Base-by-base conservation (phyloP, 2,797 vertebrate genomes). In the Glossophaga mutica region DNA sequence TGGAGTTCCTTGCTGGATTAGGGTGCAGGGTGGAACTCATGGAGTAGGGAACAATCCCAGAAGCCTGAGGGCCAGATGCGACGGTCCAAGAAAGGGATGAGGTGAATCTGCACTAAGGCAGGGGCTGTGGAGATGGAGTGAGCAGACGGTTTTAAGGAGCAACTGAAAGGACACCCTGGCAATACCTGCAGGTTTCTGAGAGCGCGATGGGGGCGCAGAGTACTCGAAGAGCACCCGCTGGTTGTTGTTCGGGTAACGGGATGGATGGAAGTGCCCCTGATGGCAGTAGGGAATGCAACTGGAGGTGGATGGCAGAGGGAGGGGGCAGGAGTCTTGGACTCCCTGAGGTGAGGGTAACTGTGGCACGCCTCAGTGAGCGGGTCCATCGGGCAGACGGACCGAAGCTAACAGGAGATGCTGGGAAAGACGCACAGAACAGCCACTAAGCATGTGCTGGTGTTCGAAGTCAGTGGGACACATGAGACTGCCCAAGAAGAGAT, bases 261-360 rank as follows among this genome's bases (percentile, higher is more conserved):
- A 5, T 29, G 0, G 4, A 14, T 5, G 18, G 2, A n/a, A 14
- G 9, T 50, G 19, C 16, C 39, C 48, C 34, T 8, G 39, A 74
- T 5, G 37, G 1, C 9, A 68, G 1, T 0, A 44, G 85, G 24
- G 6, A 74, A 55, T 4, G 19, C 5, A 52, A 1, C 2, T 39
- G 59, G 57, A 79, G 9, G 37, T 4, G 2, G 3, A 29, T 34
- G 32, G 76, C 29, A 65, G 32, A 19, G 0, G 15, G 21, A 32
- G 6, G 14, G 18, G 5, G 2, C 11, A 22, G 55, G 19, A 9
- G 26, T 26, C 18, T 46, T 34, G 37, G 16, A 50, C 67, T 44
- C 1, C 3, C 14, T 1, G 15, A 32, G 9, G 24, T 15, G 1
- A 15, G 46, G 8, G n/a, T 6, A 32, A 55, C 21, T 5, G 1